Base-by-base conservation (phyloP, 2,888 invertebrate genomes). In the Callyntrura sp. region DNA sequence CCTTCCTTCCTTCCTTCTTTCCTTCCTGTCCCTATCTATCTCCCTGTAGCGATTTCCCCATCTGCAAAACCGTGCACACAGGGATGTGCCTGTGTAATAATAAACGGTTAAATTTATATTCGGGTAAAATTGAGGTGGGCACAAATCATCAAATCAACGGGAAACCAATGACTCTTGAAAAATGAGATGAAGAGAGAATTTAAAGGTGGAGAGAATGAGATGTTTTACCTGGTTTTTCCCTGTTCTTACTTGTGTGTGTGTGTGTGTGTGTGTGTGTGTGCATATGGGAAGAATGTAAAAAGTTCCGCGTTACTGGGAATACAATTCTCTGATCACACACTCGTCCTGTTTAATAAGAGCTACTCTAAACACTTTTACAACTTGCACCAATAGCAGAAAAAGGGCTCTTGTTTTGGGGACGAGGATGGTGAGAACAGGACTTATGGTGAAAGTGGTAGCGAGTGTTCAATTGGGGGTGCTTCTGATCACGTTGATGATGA, bases 121-220 rank as follows among this genome's bases (percentile, higher is more conserved):
- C 51, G 51, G 51, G 25, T 51, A 76, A 76, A 76, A 76, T 73
- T 48, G 55, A 78, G 79, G 78, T 86, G 85, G 48, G 86, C 51
- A 86, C 86, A 85, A 86, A 86, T 86, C 86, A 79, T 86, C 86
- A 51, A 86, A 85, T 85, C 85, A 86, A 86, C 79, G 78, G 65
- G 55, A 79, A 86, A 62, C 76, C 79, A 86, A 79, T 78, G 73
- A 86, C 86, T 78, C 86, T 55, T 76, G 85, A 76, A 62, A 85
- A 85, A 45, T 85, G 85, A 85, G 85, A 85, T 76, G 85, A 28
- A 25, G 78, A 45, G 12, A 35, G n/a, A n/a, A 14, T 45, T 2
- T 6, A 35, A 35, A 35, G 35, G 35, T 35, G 12, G 23, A 78
- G 51, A 25, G 28, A 57, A 79, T 9, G 70, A 55, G 68, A 83